Evolutionary conservation across 2,888 invertebrate species (phyloP), one percentile per base, ranked within the genome.

Genomic region (Herminia tarsipennalis): DNA sequence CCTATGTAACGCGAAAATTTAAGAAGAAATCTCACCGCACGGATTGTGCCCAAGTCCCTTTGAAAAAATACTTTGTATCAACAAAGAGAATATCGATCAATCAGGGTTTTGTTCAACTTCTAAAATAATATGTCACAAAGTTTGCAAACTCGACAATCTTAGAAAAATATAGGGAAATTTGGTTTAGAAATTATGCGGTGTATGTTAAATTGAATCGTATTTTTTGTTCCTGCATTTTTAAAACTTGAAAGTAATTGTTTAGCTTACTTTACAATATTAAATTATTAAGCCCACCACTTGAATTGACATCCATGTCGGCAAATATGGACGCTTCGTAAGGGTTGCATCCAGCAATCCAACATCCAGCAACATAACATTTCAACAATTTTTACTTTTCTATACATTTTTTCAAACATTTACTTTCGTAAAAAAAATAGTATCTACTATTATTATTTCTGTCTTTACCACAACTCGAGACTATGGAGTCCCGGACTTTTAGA

Each of bases 61-160:
- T 41, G 48, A 39, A 27, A 53, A 52, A 70, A 70, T 68, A 66
- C 64, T 64, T 66, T 62, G 64, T 64, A 57, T 61, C 66, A 59
- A 71, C 70, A 63, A 37, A 56, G 44, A 53, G 51, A 51, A 59
- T 45, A 54, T 50, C 70, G 56, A 70, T 70, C 72, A 56, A 70
- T 70, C 70, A 60, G 6, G 25, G 47, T 37, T 57, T 55, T 54
- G 55, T 60, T 55, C 12, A 46, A 65, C 53, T 69, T 61, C 22
- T 42, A 32, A 62, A 60, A 65, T 57, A 66, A 68, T 66, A 68
- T 32, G 59, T 64, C 57, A 50, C 46, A 43, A 50, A 62, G 41
- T 56, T 65, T 49, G 47, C 42, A 53, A 48, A 44, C 39, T 36
- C 18, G 37, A 29, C 14, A 45, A 60, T 43, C 43, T 55, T 21